Evolutionary conservation across 2,888 invertebrate genomes (phyloP).

Genomic region (Argyresthia albistria): DNA sequence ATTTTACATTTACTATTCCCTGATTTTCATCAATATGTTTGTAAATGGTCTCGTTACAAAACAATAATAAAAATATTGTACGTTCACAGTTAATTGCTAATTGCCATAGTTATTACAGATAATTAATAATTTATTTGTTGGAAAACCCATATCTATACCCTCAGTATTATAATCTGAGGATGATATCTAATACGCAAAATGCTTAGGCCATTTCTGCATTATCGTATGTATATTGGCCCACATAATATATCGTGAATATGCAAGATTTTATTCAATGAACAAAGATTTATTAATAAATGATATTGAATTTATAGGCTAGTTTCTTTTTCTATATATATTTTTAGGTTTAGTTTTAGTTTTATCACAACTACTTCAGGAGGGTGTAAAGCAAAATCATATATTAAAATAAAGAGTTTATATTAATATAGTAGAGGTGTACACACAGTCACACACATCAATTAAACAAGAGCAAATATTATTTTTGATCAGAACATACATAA

Average conservation of each 20-base stretch:
- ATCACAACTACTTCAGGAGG: conserved; percentile 10
- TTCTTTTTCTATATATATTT: not conserved
- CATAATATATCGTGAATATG: conserved; percentile 1
- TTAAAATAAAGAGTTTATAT: conserved; percentile 69
- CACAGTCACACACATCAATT: conserved; percentile 66
- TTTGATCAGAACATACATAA: conserved; percentile 62
- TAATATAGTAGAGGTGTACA: conserved; percentile 54
- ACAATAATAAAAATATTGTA: not conserved
- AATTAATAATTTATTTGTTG: not conserved
- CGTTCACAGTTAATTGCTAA: not conserved
- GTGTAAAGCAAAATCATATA: conserved; percentile 16
- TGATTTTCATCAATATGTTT: not conserved
- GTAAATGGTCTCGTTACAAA: not conserved
- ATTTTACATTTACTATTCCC: conserved; percentile 12
- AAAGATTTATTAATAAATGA: conserved; percentile 50
- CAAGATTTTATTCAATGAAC: conserved; percentile 27
- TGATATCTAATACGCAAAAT: not conserved
- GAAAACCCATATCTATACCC: not conserved
- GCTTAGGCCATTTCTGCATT: not conserved
- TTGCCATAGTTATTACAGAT: conserved; percentile 5
- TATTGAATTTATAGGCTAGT: conserved; percentile 19
- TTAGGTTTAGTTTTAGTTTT: no score
- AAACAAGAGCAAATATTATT: conserved; percentile 58
- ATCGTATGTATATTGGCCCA: not conserved
- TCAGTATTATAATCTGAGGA: conserved; percentile 1